These are phyloP conservation scores for Oxytorus armatus DNA, from an alignment of 2,888 invertebrate species.

Conservation along the genomic window DNA sequence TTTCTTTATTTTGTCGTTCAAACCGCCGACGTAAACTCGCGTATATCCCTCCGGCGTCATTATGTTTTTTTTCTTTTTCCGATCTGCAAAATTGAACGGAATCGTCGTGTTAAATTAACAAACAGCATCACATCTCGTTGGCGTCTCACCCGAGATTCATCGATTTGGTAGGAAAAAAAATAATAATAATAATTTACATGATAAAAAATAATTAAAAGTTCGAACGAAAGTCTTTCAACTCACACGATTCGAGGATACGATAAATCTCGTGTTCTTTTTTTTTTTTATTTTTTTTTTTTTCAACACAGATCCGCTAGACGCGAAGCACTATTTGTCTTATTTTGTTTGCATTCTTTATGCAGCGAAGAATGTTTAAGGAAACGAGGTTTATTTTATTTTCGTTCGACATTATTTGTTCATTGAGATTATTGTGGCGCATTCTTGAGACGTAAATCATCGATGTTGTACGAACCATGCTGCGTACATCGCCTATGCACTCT, in stretches of 20 bases:
- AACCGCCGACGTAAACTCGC: slow-evolving; percentile 95
- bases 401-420: too few relatives aligned
- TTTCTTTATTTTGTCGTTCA: slow-evolving; percentile 95
- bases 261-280: slow-evolving; percentile 7
- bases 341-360: too few relatives aligned
- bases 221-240: slow-evolving; percentile 25
- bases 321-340: slow-evolving; percentile 26
- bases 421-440: too few relatives aligned
- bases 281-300: neutral
- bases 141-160: neutral
- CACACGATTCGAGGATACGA: slow-evolving; percentile 42
- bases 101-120: too few relatives aligned
- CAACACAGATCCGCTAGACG: slow-evolving; percentile 9
- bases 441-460: too few relatives aligned
- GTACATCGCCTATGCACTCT: too few relatives aligned
- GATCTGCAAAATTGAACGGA: neutral
- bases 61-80: slow-evolving; percentile 64
- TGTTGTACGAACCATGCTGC: too few relatives aligned
- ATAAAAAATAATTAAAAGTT: neutral
- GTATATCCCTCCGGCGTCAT: slow-evolving; percentile 86
- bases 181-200: too few relatives aligned
- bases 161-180: neutral
- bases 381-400: too few relatives aligned
- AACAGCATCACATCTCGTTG: too few relatives aligned
- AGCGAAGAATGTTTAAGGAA: too few relatives aligned